phyloP scores from a whole-genome alignment of 2,888 invertebrate genomes.

The Tenthredo amoena region DNA sequence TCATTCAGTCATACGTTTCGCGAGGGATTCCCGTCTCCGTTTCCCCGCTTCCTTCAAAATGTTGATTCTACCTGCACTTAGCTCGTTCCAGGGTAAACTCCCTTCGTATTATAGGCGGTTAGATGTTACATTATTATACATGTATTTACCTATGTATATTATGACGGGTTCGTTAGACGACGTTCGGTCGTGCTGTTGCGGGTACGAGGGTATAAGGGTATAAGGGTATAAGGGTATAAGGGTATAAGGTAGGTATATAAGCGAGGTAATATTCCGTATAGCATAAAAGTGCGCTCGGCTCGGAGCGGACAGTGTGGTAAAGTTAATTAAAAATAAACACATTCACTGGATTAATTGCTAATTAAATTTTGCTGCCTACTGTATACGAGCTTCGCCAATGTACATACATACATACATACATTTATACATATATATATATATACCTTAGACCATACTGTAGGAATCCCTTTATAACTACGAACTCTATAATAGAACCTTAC shows the following conservation, averaged over 20 bases:
- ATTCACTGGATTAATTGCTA: slow-evolving; percentile 54
- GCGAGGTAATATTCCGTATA: not conserved
- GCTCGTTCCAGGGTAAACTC: not conserved
- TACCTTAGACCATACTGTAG: not conserved
- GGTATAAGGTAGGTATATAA: not conserved
- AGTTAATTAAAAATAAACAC: slow-evolving; percentile 56
- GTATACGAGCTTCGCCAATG: slow-evolving; percentile 32
- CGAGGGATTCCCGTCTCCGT: not conserved
- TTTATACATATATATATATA: slow-evolving; percentile 36
- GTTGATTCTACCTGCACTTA: not conserved
- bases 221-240: not conserved
- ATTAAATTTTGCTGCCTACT: slow-evolving; percentile 53
- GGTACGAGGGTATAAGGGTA: not conserved
- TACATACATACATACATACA: not conserved
- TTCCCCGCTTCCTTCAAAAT: not conserved
- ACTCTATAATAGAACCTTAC: slow-evolving; percentile 30
- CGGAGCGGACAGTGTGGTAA: not conserved
- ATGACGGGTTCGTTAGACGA: not conserved
- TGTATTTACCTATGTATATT: not conserved
- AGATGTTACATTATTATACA: not conserved
- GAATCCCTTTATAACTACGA: slow-evolving; percentile 35
- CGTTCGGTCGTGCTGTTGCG: not conserved
- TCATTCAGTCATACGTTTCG: no score
- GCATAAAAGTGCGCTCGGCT: not conserved
- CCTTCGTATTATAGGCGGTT: not conserved